Percentiles rank a stretch among this genome's conserved stretches.
Evolutionary conservation across 2,888 invertebrate genomes (phyloP).

Genomic region (Abrostola tripartita): DNA sequence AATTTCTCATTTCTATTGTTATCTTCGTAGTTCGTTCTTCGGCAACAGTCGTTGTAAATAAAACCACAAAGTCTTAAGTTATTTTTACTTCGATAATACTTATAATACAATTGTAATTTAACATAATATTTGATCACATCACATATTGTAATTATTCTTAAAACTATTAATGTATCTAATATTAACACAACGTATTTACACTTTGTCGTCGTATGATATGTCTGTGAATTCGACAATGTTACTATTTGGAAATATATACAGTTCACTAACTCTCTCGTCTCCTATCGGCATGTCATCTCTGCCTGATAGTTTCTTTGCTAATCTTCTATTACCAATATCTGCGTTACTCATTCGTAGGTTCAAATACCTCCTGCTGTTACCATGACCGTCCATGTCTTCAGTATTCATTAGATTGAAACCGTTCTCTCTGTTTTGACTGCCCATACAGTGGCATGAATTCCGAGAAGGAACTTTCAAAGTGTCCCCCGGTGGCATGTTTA

Average conservation of each 20-base stretch:
- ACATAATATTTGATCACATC: conserved; percentile 61
- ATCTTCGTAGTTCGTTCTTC: too few relatives aligned
- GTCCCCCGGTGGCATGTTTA: conserved; percentile 72
- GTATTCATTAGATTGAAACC: conserved; percentile 67
- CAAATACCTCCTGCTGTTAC: conserved; percentile 58
- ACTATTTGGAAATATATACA: conserved; percentile 85
- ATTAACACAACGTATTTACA: conserved; percentile 67
- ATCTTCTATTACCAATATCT: conserved; percentile 63
- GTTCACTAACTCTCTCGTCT: conserved; percentile 81
- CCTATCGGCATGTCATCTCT: conserved; percentile 71
- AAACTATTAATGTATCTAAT: conserved; percentile 51
- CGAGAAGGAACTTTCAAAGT: conserved; percentile 68
- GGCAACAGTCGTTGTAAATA: not conserved
- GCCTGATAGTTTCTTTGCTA: conserved; percentile 59
- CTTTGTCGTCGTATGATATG: conserved; percentile 81
- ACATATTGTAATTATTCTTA: conserved; percentile 50
- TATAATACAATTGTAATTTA: conserved; percentile 36
- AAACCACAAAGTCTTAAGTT: conserved; percentile 19
- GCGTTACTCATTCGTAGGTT: conserved; percentile 57
- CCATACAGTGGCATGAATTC: conserved; percentile 74
- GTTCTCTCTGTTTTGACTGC: conserved; percentile 71
- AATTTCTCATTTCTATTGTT: too few relatives aligned
- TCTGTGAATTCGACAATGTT: conserved; percentile 84
- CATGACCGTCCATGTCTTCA: conserved; percentile 65
- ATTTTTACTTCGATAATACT: conserved; percentile 40